Percentiles rank a stretch among this genome's conserved stretches.
phyloP scores from a whole-genome alignment of 2,888 invertebrate genomes.

The Cremastobaeus sp. region DNA sequence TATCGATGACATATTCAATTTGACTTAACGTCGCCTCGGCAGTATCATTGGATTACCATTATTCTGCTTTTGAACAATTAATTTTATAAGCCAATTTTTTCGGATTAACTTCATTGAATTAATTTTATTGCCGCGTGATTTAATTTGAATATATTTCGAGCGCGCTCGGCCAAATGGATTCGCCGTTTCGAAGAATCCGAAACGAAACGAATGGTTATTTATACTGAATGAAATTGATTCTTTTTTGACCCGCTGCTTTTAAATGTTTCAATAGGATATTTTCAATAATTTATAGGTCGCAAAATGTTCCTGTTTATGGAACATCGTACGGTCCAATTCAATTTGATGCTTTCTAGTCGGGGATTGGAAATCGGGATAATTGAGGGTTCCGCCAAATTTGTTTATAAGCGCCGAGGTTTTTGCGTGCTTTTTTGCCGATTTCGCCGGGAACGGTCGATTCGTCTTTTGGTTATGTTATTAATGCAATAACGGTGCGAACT shows the following conservation, averaged over 20 bases:
- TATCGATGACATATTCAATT: conserved; percentile 58
- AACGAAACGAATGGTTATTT: conserved; percentile 33
- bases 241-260: background rate
- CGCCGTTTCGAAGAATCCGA: conserved; percentile 33
- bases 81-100: conserved; percentile 54
- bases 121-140: conserved; percentile 48
- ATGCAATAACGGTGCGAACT: conserved; percentile 26
- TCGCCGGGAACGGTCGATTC: background rate
- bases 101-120: conserved; percentile 56
- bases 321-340: no score
- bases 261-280: conserved; percentile 8
- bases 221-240: conserved; percentile 29
- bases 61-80: conserved; percentile 43
- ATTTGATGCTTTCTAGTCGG: no score
- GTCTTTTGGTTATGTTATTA: background rate
- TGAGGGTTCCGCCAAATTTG: conserved; percentile 18
- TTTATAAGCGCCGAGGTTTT: background rate
- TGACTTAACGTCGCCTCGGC: conserved; percentile 20
- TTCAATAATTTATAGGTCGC: background rate
- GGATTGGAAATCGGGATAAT: background rate
- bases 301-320: conserved; percentile 1
- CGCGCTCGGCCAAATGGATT: conserved; percentile 18
- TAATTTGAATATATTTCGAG: conserved; percentile 51
- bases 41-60: conserved; percentile 50
- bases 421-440: conserved; percentile 7